Evolutionary conservation across 2,888 invertebrate genomes (phyloP).

Genomic region (Rhabditoides inermis): DNA sequence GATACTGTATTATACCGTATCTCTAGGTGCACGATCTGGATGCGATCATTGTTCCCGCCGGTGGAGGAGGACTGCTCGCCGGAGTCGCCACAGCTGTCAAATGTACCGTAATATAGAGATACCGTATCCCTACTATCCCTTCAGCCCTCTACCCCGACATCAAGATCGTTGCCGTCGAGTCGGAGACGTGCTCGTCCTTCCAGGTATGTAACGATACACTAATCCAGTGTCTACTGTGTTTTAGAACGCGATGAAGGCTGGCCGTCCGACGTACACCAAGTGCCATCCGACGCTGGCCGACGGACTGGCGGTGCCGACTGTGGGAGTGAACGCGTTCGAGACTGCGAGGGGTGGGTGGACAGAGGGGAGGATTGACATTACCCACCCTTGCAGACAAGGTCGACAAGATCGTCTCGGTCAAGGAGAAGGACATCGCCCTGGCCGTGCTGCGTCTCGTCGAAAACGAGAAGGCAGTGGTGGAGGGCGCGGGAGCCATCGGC

Average conservation of each 20-base stretch:
- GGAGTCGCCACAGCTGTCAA: conserved; percentile 81
- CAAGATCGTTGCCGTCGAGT: conserved; percentile 80
- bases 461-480: conserved; percentile 64
- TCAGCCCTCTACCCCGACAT: conserved; percentile 69
- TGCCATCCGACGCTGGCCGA: conserved; percentile 73
- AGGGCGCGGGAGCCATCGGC: conserved; percentile 78
- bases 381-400: conserved; percentile 57
- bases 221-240: conserved; percentile 65
- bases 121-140: background rate
- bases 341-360: conserved; percentile 62
- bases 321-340: conserved; percentile 74
- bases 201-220: conserved; percentile 26
- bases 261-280: conserved; percentile 65
- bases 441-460: conserved; percentile 57
- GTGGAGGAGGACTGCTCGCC: conserved; percentile 81
- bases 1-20: background rate
- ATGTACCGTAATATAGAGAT: conserved; percentile 47
- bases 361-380: background rate
- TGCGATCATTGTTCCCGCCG: conserved; percentile 80
- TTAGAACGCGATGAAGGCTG: conserved; percentile 65
- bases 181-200: conserved; percentile 80
- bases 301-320: conserved; percentile 75
- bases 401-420: conserved; percentile 57
- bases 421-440: conserved; percentile 56
- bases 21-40: conserved; percentile 64